These are phyloP conservation scores for Ondatra zibethicus DNA, from an alignment of 2,113 vertebrate species.

Conservation along the genomic window DNA sequence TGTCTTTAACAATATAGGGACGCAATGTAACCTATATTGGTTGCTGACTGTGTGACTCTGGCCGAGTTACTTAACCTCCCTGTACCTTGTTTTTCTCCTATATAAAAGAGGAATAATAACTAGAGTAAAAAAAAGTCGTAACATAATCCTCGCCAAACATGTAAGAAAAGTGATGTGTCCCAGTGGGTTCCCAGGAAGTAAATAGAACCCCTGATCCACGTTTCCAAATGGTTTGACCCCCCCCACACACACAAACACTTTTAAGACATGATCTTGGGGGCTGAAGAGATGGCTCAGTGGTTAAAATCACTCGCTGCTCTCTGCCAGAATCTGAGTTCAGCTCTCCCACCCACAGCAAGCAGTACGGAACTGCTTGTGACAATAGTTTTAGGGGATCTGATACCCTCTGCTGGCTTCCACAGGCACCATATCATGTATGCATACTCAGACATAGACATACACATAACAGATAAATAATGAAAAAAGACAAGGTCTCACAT, in stretches of 20 bases:
- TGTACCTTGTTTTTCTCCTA: background rate
- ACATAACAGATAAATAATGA: background rate
- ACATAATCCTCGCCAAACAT: background rate
- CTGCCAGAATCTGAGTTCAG: background rate
- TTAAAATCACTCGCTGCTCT: background rate
- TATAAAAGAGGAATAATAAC: background rate
- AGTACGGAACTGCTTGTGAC: background rate
- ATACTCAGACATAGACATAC: background rate
- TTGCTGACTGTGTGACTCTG: conserved; percentile 7
- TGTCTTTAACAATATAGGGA: background rate
- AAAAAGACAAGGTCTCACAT: background rate
- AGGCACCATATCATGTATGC: background rate
- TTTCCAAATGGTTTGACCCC: background rate
- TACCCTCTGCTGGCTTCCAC: background rate
- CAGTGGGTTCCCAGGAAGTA: background rate
- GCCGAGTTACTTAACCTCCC: conserved; percentile 12
- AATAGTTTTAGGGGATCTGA: background rate
- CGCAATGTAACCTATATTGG: background rate
- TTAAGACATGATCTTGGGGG: background rate
- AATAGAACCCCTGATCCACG: background rate
- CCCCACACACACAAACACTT: background rate
- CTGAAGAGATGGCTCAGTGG: background rate
- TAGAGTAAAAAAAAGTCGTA: background rate
- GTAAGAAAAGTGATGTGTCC: background rate
- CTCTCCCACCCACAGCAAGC: background rate